Evolutionary conservation across 2,113 vertebrate genomes (phyloP), one percentile per base, ranked within the genome.

Genomic region (Chlamydotis undulata): DNA sequence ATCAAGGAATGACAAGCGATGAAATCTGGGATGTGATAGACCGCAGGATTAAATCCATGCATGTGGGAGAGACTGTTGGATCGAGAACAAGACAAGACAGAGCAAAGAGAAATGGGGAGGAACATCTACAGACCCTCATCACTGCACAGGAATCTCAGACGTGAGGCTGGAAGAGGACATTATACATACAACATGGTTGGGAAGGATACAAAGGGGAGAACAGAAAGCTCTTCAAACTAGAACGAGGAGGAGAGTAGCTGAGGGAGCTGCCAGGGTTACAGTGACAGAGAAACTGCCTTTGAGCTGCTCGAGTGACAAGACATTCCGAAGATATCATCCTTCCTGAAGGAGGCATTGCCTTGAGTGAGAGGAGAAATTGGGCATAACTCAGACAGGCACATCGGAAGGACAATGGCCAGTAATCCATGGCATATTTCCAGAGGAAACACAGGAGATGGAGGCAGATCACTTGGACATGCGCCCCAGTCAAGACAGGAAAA

Each of bases 401-500:
- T 15, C 43, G 65, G 37, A 88, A 88, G 79, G n/a, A 41, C 35
- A 65, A 19, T 6, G 12, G 43, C 6, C 23, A 43, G 45, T 60
- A 60, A 65, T 83, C 86, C 37, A 47, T 57, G n/a, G 64, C 3
- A 7, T 31, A 11, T 68, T 96, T 90, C 25, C 75, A 83, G 67
- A 14, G 49, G 14, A 80, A 93, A 33, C 25, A 45, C 22, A 60
- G 35, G 67, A 68, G 25, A 37, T 69, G 35, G 43, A 64, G 37
- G 70, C 28, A 50, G 41, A 71, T 55, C 14, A 26, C 19, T 56
- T 47, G 45, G 43, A 59, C 15, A 56, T n/a, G n/a, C 0, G 0
- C 6, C 11, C 19, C 33, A 53, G 17, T 14, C 63, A 52, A 18
- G 23, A 4, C 0, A 0, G 14, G 43, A 33, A 52, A 78, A 53